A percentile compares a stretch with the other conserved stretches of the same genome.
Conservation (phyloP, 2,888 invertebrate genomes). For the Trichopria drosophilae region DNA sequence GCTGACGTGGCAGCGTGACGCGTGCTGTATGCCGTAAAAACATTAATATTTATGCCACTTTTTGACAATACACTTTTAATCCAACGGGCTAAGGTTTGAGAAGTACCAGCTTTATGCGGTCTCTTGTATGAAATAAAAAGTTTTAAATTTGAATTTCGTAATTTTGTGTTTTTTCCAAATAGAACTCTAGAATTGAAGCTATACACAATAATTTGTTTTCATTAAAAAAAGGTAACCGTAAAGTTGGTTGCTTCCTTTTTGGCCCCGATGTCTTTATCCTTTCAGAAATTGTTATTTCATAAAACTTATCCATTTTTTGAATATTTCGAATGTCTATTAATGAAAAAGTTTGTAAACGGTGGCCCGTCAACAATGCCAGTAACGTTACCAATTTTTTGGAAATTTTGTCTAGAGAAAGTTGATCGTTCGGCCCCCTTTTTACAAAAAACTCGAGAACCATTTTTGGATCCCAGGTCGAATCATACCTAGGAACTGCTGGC, state of each 20-base stretch:
- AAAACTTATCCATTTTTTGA: not conserved
- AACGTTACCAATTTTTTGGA: slow-evolving; percentile 8
- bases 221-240: slow-evolving; percentile 1
- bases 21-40: slow-evolving; percentile 8
- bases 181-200: not conserved
- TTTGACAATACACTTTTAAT: not conserved
- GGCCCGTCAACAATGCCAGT: slow-evolving; percentile 13
- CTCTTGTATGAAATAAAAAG: slow-evolving; percentile 10
- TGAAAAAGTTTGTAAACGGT: slow-evolving; percentile 12
- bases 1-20: slow-evolving; percentile 11
- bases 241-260: not conserved
- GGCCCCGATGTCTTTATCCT: slow-evolving; percentile 10
- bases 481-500: slow-evolving; percentile 25
- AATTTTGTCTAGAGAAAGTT: slow-evolving; percentile 10
- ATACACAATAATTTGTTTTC: slow-evolving; percentile 2
- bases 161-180: slow-evolving; percentile 2
- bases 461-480: slow-evolving; percentile 25
- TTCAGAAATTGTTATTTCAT: slow-evolving; percentile 10
- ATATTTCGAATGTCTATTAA: slow-evolving; percentile 4
- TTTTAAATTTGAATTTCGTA: not conserved
- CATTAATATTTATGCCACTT: slow-evolving; percentile 1
- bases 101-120: slow-evolving; percentile 1
- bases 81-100: slow-evolving; percentile 9
- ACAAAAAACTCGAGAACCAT: slow-evolving; percentile 17
- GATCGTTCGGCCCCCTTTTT: slow-evolving; percentile 2